phyloP scores from a whole-genome alignment of 2,113 vertebrate species.

The Vicugna pacos region DNA sequence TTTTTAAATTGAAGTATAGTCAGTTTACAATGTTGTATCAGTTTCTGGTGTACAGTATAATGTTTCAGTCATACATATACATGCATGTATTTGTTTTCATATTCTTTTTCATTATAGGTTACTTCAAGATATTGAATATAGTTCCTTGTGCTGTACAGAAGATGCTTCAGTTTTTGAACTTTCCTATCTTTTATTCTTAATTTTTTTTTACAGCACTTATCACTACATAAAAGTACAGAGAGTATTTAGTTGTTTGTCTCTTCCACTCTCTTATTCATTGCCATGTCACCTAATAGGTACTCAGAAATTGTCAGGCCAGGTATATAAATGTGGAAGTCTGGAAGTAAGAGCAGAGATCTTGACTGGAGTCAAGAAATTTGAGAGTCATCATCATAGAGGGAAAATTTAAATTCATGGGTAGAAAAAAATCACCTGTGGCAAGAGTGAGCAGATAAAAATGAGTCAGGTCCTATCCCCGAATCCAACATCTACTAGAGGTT shows the following conservation, averaged over 20 bases:
- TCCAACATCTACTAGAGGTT: not conserved
- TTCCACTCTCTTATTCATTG: not conserved
- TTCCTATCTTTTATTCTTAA: not conserved
- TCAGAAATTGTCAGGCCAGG: not conserved
- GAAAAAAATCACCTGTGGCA: not conserved
- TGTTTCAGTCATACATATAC: too few relatives aligned
- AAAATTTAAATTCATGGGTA: constrained; percentile 4
- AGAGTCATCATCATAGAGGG: not conserved
- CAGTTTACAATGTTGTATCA: too few relatives aligned
- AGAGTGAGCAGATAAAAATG: not conserved
- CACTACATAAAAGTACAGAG: not conserved
- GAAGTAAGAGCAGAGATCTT: not conserved
- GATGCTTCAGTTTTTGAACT: not conserved
- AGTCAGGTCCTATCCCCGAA: not conserved
- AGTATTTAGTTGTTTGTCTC: not conserved
- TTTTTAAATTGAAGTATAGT: too few relatives aligned
- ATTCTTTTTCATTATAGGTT: too few relatives aligned
- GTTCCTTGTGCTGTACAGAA: too few relatives aligned
- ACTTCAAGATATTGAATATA: too few relatives aligned
- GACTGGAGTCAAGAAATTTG: not conserved
- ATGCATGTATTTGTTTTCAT: too few relatives aligned
- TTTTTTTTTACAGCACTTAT: not conserved
- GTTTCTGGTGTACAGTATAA: too few relatives aligned
- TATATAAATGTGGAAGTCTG: not conserved
- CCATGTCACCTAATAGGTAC: not conserved